Evolutionary conservation across 2,113 vertebrate species (phyloP), one percentile per base, ranked within the genome.

Genomic region (Triplophysa siluroides): DNA sequence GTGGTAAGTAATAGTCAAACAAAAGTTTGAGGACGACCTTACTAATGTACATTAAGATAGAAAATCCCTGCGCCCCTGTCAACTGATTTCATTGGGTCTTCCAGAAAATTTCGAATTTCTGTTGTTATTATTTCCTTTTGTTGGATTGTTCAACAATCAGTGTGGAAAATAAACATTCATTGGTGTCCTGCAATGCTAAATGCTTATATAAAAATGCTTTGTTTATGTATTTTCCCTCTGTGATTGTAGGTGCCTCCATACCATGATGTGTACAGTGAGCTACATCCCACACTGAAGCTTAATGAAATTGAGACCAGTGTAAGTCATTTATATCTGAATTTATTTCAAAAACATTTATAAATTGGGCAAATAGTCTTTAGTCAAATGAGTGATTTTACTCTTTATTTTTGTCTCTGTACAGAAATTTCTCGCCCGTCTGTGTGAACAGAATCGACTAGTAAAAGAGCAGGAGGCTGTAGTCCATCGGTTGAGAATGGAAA

Each of bases 281-380:
- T 92, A 0, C 92, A 97, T 83, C 96, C 94, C 1, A 90, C 93
- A 79, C 93, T 95, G 89, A 98, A 98, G 89, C 89, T 96, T 79
- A 98, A 95, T 67, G 97, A 98, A 89, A 94, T 97, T 81, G 96
- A 98, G 84, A 98, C 95, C 0, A 97, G 96, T 68, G 97, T 99
- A 96, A 96, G 97, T 80, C 29, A 9, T 66, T 81, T 50, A 58
- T 65, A 58, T 68, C 19, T 21, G 13, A 38, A 38, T 38, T 38
- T 6, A 38, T 38, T n/a, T 52, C 21, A 47, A 4, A 62, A 29
- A 6, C 23, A 23, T 60, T 33, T 14, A n/a, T 29, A 29, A 58
- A 16, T 56, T 56, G 52, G 14, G 52, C 7, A 56, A 21, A 21
- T 19, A n/a, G n/a, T 21, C 54, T n/a, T n/a, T 2, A 58, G 8